Percentiles rank a stretch among this genome's conserved stretches.
Evolutionary conservation across 2,888 invertebrate species (phyloP).

Genomic region (Arctia plantaginis): DNA sequence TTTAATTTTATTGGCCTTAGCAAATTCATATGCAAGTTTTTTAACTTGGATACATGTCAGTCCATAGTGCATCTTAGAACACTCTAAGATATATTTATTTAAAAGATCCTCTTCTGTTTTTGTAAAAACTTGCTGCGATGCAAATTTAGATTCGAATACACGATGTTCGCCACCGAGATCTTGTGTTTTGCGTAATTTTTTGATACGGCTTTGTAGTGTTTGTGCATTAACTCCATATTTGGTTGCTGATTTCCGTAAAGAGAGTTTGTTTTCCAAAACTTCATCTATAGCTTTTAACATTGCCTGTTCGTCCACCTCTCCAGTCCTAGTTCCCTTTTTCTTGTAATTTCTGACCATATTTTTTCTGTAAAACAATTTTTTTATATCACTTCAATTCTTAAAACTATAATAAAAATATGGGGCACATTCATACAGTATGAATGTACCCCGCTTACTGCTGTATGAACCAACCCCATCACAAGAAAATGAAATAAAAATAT

Average conservation of each 20-base stretch:
- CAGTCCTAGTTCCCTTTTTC: slow-evolving; percentile 20
- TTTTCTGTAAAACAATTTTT: not conserved
- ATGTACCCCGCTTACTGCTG: too few species aligned
- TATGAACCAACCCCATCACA: too few species aligned
- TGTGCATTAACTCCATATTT: slow-evolving; percentile 14
- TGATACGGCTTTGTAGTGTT: slow-evolving; percentile 15
- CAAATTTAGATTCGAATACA: not conserved
- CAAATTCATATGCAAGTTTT: slow-evolving; percentile 23
- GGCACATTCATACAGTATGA: too few species aligned
- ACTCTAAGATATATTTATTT: slow-evolving; percentile 12
- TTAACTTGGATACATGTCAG: slow-evolving; percentile 14
- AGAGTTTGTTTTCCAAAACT: slow-evolving; percentile 17
- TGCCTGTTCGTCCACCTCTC: slow-evolving; percentile 20
- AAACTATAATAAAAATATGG: too few species aligned
- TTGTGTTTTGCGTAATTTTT: slow-evolving; percentile 1
- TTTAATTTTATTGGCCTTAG: slow-evolving; percentile 17
- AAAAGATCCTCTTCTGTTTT: not conserved
- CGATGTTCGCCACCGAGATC: slow-evolving; percentile 1
- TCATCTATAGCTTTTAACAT: slow-evolving; percentile 21
- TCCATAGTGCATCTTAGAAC: slow-evolving; percentile 22
- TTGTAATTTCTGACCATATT: slow-evolving; percentile 7
- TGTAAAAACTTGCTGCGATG: not conserved
- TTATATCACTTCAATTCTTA: slow-evolving; percentile 21
- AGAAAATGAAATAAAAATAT: too few species aligned
- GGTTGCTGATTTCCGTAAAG: slow-evolving; percentile 10